Conservation (phyloP, 2,888 invertebrate genomes). For the Nomada ferruginata region DNA sequence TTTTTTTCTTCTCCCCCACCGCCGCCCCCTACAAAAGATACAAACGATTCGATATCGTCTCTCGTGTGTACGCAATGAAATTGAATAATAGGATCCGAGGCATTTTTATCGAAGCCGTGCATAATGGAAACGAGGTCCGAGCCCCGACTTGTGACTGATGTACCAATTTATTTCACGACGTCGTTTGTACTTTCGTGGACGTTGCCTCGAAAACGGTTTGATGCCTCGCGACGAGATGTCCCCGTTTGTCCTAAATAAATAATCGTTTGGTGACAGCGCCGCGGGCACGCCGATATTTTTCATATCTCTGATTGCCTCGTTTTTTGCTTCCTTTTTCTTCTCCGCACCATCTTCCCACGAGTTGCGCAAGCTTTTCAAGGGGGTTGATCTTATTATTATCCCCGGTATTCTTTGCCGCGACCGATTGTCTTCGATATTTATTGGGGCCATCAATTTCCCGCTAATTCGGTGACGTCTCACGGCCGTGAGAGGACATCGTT, state of each 20-base stretch:
- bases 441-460: slow-evolving; percentile 57
- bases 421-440: slow-evolving; percentile 54
- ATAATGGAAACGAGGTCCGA: slow-evolving; percentile 48
- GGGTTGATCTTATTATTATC: slow-evolving; percentile 41
- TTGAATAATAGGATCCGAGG: slow-evolving; percentile 60
- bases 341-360: too few relatives aligned
- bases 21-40: slow-evolving; percentile 29
- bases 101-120: slow-evolving; percentile 49
- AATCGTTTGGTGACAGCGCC: slow-evolving; percentile 13
- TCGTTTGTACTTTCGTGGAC: slow-evolving; percentile 39
- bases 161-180: slow-evolving; percentile 55
- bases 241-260: slow-evolving; percentile 51
- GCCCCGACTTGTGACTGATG: slow-evolving; percentile 50
- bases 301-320: slow-evolving; percentile 20
- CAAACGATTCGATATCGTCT: slow-evolving; percentile 45
- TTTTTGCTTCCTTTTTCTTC: background rate
- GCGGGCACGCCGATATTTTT: slow-evolving; percentile 26
- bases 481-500: slow-evolving; percentile 26
- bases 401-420: slow-evolving; percentile 7
- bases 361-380: background rate
- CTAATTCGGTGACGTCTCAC: slow-evolving; percentile 49
- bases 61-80: slow-evolving; percentile 49
- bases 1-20: background rate
- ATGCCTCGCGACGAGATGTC: slow-evolving; percentile 16
- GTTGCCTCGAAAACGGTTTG: slow-evolving; percentile 35